Evolutionary conservation across 2,797 vertebrate species (phyloP).

Genomic region (Harpagifer antarcticus): DNA sequence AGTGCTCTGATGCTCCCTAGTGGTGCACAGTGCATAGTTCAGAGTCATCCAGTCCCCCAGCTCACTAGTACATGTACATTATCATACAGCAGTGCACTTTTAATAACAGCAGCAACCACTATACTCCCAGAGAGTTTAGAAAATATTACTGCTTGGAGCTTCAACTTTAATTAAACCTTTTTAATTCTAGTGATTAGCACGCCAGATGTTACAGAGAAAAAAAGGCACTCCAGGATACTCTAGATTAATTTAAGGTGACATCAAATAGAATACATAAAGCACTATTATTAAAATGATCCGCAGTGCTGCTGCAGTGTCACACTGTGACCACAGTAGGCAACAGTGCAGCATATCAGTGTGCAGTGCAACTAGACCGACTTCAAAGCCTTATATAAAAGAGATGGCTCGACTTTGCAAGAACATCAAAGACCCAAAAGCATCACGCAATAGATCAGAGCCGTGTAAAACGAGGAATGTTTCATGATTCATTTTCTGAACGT

Average conservation of each 20-base stretch:
- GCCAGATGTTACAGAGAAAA: conserved; percentile 11
- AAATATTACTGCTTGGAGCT: conserved; percentile 23
- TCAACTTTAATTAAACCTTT: conserved; percentile 25
- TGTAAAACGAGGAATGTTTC: conserved; percentile 25
- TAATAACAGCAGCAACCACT: conserved; percentile 9
- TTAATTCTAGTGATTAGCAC: conserved; percentile 16
- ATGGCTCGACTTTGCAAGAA: conserved; percentile 70
- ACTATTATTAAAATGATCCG: conserved; percentile 49
- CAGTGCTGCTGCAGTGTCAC: conserved; percentile 61
- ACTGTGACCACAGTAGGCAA: conserved; percentile 66
- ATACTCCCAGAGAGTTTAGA: conserved; percentile 21
- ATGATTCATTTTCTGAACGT: conserved; percentile 49
- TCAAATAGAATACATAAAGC: conserved; percentile 73
- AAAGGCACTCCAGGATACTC: conserved; percentile 14
- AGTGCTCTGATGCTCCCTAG: conserved; percentile 79
- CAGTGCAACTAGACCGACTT: conserved; percentile 66
- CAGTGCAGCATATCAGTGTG: conserved; percentile 43
- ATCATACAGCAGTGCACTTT: conserved; percentile 10
- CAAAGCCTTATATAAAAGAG: conserved; percentile 76
- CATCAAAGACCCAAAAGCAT: conserved; percentile 76
- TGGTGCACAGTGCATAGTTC: conserved; percentile 72
- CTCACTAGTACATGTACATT: conserved; percentile 20
- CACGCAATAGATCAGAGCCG: conserved; percentile 75
- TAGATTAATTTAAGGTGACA: conserved; percentile 64
- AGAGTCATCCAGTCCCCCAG: conserved; percentile 49